These are phyloP conservation scores for Phengaris alcon DNA, from an alignment of 2,888 invertebrate species.

Conservation along the genomic window DNA sequence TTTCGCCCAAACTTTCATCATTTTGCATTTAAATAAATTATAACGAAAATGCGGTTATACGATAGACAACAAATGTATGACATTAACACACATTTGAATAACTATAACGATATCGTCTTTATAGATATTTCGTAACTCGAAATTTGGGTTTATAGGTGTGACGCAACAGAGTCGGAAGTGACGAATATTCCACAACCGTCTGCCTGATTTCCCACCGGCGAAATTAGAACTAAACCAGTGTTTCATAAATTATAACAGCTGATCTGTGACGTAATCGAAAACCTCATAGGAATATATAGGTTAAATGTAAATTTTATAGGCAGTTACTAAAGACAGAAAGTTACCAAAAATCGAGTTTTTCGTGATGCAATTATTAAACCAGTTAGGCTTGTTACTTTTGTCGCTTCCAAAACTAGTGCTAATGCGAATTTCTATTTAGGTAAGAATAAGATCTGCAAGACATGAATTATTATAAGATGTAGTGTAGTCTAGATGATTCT, in stretches of 20 bases:
- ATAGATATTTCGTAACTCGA: conserved; percentile 18
- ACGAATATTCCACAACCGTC: not conserved
- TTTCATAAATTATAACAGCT: conserved; percentile 44
- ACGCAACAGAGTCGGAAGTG: conserved; percentile 21
- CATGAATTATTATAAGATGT: not conserved
- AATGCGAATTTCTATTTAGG: conserved; percentile 19
- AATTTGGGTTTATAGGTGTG: conserved; percentile 25
- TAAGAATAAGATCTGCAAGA: not conserved
- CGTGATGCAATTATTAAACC: conserved; percentile 28
- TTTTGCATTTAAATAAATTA: conserved; percentile 25
- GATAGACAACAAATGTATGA: conserved; percentile 11
- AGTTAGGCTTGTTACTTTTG: conserved; percentile 18
- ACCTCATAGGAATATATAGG: conserved; percentile 41
- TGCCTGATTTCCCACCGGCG: conserved; percentile 50
- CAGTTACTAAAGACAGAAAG: conserved; percentile 34
- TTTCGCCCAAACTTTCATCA: conserved; percentile 25
- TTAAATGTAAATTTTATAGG: conserved; percentile 44
- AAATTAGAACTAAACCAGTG: conserved; percentile 53
- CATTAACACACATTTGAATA: conserved; percentile 16
- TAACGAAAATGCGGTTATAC: not conserved
- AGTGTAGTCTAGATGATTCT: not conserved
- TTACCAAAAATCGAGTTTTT: conserved; percentile 27
- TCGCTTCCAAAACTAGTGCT: conserved; percentile 7
- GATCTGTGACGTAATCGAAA: conserved; percentile 7
- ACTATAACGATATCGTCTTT: conserved; percentile 16